Evolutionary conservation across 2,113 vertebrate genomes (phyloP), one percentile per base, ranked within the genome.

Genomic region (Pleuronectes platessa): DNA sequence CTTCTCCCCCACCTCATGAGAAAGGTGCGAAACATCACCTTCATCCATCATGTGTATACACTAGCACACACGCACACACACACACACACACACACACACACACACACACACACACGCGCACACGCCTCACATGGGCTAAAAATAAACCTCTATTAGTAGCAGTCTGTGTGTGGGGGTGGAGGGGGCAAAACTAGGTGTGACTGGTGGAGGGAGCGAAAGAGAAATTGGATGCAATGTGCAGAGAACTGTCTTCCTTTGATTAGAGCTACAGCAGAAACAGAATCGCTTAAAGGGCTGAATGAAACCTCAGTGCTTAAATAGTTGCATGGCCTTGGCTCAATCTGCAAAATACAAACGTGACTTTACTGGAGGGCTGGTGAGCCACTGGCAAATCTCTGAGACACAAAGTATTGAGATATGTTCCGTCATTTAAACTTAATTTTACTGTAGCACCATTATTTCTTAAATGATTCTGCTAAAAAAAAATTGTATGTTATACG

Each of bases 81-180:
- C 27, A 31, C 27, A 31, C 27, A 31, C 27, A 31, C 27, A 31
- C 27, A 31, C 27, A 31, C 27, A 31, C 27, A 31, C 5, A 7
- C 27, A 31, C 27, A 31, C 27, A 31, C 27, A 27, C 26, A 27
- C 26, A 27, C 26, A 4, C 26, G 4, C 26, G 4, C 26, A 27
- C 26, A 81, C 86, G 83, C 79, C 88, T 75, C 84, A 74, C 83
- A 89, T 49, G 71, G 78, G 76, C 94, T 93, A 94, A 94, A 94
- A 94, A 94, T 94, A 94, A 88, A 86, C 84, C 37, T 83, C 89
- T 92, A 93, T 94, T 93, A 94, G 90, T 86, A 87, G 86, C 82
- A 78, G 88, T 86, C 83, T 84, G 90, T 64, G 72, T 71, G 77
- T 71, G 76, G 20, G 51, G 51, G 51, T 7, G 20, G 18, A 3